These are phyloP conservation scores for Conopomorpha cramerella DNA, from an alignment of 1,140 invertebrate species.

Conservation along the genomic window DNA sequence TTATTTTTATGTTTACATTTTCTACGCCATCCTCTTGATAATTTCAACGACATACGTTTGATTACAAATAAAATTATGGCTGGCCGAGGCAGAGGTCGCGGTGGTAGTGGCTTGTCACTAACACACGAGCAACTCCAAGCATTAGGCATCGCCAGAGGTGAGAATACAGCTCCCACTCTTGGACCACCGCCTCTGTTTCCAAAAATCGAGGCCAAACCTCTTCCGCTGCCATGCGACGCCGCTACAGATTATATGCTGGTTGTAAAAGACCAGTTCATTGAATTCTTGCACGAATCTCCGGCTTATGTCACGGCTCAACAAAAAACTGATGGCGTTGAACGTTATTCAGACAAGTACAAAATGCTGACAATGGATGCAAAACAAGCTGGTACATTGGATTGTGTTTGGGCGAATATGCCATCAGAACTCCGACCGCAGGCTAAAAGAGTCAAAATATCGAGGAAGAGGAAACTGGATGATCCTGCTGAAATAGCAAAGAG, in stretches of 20 bases:
- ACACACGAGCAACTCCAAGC: conserved; percentile 54
- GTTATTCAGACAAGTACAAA: conserved; percentile 59
- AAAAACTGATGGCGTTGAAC: conserved; percentile 42
- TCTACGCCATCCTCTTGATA: background rate
- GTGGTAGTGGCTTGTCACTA: conserved; percentile 27
- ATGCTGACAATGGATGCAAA: conserved; percentile 45
- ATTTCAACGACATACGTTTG: background rate
- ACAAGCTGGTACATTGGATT: conserved; percentile 34
- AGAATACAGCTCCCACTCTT: conserved; percentile 31
- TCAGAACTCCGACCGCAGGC: conserved; percentile 41
- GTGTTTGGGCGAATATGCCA: conserved; percentile 46
- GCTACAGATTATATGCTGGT: conserved; percentile 56
- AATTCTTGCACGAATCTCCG: conserved; percentile 52
- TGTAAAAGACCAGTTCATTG: conserved; percentile 54
- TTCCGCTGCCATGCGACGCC: conserved; percentile 40
- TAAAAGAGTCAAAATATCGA: conserved; percentile 11
- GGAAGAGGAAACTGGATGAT: conserved; percentile 46
- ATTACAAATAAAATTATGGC: conserved; percentile 23
- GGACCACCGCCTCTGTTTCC: conserved; percentile 53
- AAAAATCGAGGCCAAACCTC: conserved; percentile 47
- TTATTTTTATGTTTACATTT: too few species aligned
- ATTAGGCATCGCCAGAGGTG: conserved; percentile 42
- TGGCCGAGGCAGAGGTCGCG: conserved; percentile 45
- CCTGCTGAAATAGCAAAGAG: conserved; percentile 34
- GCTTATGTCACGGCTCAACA: conserved; percentile 42